These are phyloP conservation scores for Euwallacea similis DNA, from an alignment of 1,140 invertebrate genomes.

Conservation along the genomic window DNA sequence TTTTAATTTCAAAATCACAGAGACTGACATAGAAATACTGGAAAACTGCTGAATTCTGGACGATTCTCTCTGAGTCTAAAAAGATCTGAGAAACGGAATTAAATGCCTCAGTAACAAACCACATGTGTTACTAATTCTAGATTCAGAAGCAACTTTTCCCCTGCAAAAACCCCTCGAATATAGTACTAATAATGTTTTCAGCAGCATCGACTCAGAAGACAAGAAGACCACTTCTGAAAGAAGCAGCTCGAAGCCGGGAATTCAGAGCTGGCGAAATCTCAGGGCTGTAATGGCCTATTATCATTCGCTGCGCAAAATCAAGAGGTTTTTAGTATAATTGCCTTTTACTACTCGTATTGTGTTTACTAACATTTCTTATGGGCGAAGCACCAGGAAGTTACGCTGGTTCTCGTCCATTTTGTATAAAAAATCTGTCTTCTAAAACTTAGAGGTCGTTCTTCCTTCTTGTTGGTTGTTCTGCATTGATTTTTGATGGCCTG, in stretches of 20 bases:
- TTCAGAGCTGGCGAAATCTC: constrained; percentile 82
- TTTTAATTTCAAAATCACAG: too few species aligned
- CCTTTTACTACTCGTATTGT: constrained; percentile 22
- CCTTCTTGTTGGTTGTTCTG: constrained; percentile 27
- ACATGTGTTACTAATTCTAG: too few species aligned
- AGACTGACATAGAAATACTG: too few species aligned
- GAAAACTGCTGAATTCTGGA: too few species aligned
- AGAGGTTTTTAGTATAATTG: constrained; percentile 64
- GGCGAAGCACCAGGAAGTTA: not conserved
- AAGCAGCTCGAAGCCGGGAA: constrained; percentile 59
- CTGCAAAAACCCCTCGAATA: not conserved
- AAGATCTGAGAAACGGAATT: too few species aligned
- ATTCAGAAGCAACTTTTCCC: too few species aligned
- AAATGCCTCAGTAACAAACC: too few species aligned
- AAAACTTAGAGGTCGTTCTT: constrained; percentile 30
- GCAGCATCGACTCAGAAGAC: constrained; percentile 34
- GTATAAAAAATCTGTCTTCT: constrained; percentile 30
- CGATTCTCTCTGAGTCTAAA: too few species aligned
- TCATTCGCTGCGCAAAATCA: constrained; percentile 82
- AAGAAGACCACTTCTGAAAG: constrained; percentile 32
- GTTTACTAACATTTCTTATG: constrained; percentile 13
- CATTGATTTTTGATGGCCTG: constrained; percentile 35
- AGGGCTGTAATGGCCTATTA: constrained; percentile 84
- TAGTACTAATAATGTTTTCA: constrained; percentile 25
- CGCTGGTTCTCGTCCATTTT: constrained; percentile 17